phyloP scores from a whole-genome alignment of 2,113 vertebrate genomes.

The Vanacampus margaritifer region DNA sequence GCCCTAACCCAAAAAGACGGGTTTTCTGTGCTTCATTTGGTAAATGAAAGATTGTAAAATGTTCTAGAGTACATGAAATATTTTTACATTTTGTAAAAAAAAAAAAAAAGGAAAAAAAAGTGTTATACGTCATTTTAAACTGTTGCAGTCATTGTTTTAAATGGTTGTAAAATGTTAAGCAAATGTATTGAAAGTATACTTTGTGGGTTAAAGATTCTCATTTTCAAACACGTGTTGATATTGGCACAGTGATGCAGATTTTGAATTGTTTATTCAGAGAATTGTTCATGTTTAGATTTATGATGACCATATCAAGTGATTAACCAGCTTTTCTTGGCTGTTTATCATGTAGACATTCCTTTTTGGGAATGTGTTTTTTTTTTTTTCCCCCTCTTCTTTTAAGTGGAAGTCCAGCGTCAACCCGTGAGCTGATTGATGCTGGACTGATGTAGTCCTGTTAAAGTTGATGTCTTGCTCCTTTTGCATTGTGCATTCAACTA shows the following conservation, averaged over 20 bases:
- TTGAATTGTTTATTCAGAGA: not conserved
- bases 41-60: slow-evolving; percentile 60
- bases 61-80: slow-evolving; percentile 60
- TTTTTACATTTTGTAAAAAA: slow-evolving; percentile 64
- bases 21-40: slow-evolving; percentile 32
- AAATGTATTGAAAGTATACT: not conserved
- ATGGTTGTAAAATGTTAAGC: slow-evolving; percentile 74
- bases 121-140: slow-evolving; percentile 48
- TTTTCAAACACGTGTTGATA: slow-evolving; percentile 33
- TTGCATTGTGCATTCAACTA: slow-evolving; percentile 4
- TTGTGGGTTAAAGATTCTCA: slow-evolving; percentile 17
- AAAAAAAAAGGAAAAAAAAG: slow-evolving; percentile 44
- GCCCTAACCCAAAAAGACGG: slow-evolving; percentile 24
- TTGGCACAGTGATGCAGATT: slow-evolving; percentile 42
- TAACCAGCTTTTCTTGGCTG: not conserved
- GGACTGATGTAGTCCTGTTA: slow-evolving; percentile 28
- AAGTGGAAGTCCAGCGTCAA: slow-evolving; percentile 20
- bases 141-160: slow-evolving; percentile 82
- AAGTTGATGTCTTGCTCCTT: slow-evolving; percentile 21
- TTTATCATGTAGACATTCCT: slow-evolving; percentile 14
- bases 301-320: slow-evolving; percentile 10
- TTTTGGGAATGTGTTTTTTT: slow-evolving; percentile 9
- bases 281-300: slow-evolving; percentile 10
- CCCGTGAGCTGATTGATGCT: slow-evolving; percentile 17
- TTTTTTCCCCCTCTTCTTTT: not conserved